These are phyloP conservation scores for Chesias legatella DNA, from an alignment of 2,888 invertebrate genomes.

Conservation along the genomic window DNA sequence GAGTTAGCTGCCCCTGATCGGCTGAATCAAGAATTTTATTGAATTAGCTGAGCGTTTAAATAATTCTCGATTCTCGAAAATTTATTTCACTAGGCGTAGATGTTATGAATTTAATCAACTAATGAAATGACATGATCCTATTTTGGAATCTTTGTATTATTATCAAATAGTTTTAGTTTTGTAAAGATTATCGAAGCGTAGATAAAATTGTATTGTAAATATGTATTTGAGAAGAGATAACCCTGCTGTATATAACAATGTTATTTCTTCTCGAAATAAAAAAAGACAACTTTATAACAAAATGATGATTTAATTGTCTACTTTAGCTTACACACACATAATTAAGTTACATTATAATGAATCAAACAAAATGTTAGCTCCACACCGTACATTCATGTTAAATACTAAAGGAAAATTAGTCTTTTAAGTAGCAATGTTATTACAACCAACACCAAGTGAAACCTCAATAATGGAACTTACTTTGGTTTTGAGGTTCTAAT, in stretches of 20 bases:
- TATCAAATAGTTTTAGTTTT: no score
- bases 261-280: no score
- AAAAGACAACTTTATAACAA: no score
- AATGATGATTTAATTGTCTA: no score
- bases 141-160: no score
- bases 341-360: background rate
- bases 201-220: slow-evolving; percentile 3
- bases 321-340: background rate
- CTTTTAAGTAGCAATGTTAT: background rate
- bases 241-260: no score
- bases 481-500: slow-evolving; percentile 38
- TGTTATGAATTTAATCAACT: no score
- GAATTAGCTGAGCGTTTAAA: slow-evolving; percentile 8
- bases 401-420: slow-evolving; percentile 7
- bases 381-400: slow-evolving; percentile 1
- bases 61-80: no score
- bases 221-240: no score
- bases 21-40: slow-evolving; percentile 33
- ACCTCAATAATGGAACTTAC: slow-evolving; percentile 16
- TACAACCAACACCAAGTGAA: slow-evolving; percentile 14
- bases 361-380: slow-evolving; percentile 8
- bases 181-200: slow-evolving; percentile 3
- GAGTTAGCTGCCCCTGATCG: slow-evolving; percentile 29
- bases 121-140: no score
- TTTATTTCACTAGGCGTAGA: no score